Evolutionary conservation across 1,140 invertebrate species (phyloP).

Genomic region (Drosophila nasuta): DNA sequence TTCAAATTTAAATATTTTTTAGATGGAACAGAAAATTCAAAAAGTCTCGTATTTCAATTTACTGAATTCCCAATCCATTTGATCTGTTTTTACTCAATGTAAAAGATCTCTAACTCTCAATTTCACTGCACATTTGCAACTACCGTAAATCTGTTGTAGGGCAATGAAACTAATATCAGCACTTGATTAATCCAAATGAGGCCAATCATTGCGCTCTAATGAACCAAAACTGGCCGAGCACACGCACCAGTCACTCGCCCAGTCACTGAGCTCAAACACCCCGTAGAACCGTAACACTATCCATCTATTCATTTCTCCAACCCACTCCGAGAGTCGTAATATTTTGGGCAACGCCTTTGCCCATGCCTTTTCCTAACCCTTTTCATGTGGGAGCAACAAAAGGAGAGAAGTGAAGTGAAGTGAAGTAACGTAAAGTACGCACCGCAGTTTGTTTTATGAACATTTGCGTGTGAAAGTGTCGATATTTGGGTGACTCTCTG

Average conservation of each 20-base stretch:
- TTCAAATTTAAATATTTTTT: too few relatives aligned
- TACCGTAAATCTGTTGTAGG: constrained; percentile 6
- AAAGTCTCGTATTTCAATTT: too few relatives aligned
- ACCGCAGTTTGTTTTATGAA: constrained; percentile 52
- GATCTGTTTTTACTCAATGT: background rate
- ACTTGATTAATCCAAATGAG: constrained; percentile 82
- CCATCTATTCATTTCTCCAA: background rate
- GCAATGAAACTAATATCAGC: constrained; percentile 73
- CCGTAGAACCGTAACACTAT: constrained; percentile 1
- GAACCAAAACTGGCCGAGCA: constrained; percentile 70
- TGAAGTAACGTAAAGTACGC: constrained; percentile 22
- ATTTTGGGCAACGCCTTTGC: constrained; percentile 76
- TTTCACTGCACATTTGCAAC: background rate
- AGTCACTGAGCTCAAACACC: constrained; percentile 8
- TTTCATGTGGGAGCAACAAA: constrained; percentile 21
- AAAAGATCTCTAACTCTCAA: background rate
- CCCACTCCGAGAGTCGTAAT: constrained; percentile 58
- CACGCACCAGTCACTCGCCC: constrained; percentile 52
- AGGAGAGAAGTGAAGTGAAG: background rate
- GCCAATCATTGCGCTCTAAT: constrained; percentile 80
- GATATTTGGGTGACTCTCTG: constrained; percentile 64
- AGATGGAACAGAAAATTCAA: too few relatives aligned
- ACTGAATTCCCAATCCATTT: too few relatives aligned
- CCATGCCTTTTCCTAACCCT: constrained; percentile 51
- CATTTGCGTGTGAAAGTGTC: constrained; percentile 80